phyloP scores from a whole-genome alignment of 2,113 vertebrate species.

The Corythaeola cristata region DNA sequence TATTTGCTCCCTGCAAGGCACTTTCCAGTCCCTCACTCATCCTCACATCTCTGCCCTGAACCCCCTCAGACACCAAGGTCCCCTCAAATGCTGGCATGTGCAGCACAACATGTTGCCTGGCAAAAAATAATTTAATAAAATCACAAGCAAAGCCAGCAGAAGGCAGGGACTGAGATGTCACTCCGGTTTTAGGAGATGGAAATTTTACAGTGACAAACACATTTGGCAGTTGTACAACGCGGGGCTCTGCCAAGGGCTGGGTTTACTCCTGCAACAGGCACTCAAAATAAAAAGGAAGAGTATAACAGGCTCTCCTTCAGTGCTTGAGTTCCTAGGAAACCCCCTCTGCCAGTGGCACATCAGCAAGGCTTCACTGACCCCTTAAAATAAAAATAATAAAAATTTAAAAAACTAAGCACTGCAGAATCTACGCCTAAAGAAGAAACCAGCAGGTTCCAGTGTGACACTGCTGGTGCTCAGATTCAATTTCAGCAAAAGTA shows the following conservation, averaged over 20 bases:
- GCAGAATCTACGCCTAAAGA: not conserved
- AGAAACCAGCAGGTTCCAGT: accelerated
- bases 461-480: accelerated
- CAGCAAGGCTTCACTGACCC: not conserved
- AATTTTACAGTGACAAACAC: not conserved
- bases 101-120: not conserved
- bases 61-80: not conserved
- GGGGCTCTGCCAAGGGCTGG: not conserved
- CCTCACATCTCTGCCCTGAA: not conserved
- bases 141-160: not conserved
- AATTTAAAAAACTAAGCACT: too few relatives aligned
- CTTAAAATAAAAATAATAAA: not conserved
- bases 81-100: too few relatives aligned
- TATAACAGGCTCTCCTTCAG: not conserved
- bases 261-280: too few relatives aligned
- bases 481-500: not conserved
- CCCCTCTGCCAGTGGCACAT: too few relatives aligned
- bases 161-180: accelerated
- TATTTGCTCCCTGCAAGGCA: too few relatives aligned
- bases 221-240: accelerated
- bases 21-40: not conserved
- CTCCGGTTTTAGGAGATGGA: accelerated
- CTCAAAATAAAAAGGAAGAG: not conserved
- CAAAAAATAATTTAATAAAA: not conserved
- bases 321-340: not conserved